phyloP scores from a whole-genome alignment of 2,113 vertebrate genomes.

The Neolamprologus ventralis region DNA sequence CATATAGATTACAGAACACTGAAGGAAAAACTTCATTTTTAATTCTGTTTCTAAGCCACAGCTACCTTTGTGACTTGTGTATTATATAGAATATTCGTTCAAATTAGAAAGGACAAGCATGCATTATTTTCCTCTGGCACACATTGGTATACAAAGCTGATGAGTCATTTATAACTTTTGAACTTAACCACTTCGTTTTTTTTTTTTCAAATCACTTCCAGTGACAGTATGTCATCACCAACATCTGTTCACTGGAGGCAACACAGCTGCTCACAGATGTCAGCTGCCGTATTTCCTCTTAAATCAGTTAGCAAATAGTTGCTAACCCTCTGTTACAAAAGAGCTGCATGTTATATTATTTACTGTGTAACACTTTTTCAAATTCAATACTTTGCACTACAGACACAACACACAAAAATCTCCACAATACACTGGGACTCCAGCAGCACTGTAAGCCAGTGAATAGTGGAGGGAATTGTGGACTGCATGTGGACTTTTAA shows the following conservation, averaged over 20 bases:
- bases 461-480: background rate
- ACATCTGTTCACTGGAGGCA: background rate
- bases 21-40: background rate
- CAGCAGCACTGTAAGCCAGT: background rate
- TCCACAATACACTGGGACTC: background rate
- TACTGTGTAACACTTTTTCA: background rate
- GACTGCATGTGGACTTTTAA: background rate
- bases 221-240: background rate
- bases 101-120: background rate
- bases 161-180: background rate
- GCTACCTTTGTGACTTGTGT: background rate
- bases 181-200: fast-evolving
- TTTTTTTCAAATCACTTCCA: background rate
- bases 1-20: background rate
- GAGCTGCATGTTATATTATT: background rate
- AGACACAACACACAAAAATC: fast-evolving
- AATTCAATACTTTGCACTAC: background rate
- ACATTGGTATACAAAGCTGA: background rate
- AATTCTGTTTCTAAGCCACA: background rate
- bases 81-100: fast-evolving
- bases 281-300: background rate
- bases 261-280: background rate
- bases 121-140: background rate
- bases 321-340: background rate
- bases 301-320: background rate